Conservation (phyloP, 2,888 invertebrate species). For the Rhamphomyia laevipes region DNA sequence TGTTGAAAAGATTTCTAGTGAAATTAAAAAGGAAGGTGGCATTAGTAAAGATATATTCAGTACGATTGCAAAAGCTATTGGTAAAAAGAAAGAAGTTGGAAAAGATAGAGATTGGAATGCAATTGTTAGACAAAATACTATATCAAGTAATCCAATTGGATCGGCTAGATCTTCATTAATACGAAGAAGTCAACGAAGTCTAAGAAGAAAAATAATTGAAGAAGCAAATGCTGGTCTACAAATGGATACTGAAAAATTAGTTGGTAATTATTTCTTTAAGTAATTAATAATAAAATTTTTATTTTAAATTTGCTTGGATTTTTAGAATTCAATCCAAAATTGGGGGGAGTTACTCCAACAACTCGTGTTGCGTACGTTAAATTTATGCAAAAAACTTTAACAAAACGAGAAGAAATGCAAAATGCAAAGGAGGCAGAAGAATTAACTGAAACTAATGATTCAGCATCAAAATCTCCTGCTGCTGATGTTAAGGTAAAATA, state of each 20-base stretch:
- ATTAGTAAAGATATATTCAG: slow-evolving; percentile 70
- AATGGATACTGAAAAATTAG: slow-evolving; percentile 54
- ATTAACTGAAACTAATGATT: slow-evolving; percentile 14
- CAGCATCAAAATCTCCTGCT: slow-evolving; percentile 1
- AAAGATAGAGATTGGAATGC: slow-evolving; percentile 71
- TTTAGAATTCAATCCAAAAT: slow-evolving; percentile 69
- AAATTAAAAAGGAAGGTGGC: slow-evolving; percentile 50
- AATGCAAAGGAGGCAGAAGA: slow-evolving; percentile 22
- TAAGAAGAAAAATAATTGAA: slow-evolving; percentile 57
- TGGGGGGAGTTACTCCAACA: slow-evolving; percentile 61
- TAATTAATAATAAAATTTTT: background rate
- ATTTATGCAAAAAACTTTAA: slow-evolving; percentile 66
- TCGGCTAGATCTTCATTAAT: slow-evolving; percentile 55
- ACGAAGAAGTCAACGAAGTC: slow-evolving; percentile 55
- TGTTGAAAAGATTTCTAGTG: slow-evolving; percentile 68
- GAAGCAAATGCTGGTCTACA: slow-evolving; percentile 51
- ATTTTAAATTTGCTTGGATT: background rate
- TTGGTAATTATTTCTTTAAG: slow-evolving; percentile 42
- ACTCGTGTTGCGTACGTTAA: slow-evolving; percentile 78
- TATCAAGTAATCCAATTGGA: slow-evolving; percentile 65
- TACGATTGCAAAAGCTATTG: slow-evolving; percentile 72
- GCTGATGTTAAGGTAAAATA: background rate
- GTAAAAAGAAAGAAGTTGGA: slow-evolving; percentile 22
- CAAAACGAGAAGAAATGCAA: slow-evolving; percentile 24
- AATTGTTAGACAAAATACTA: slow-evolving; percentile 58